phyloP scores from a whole-genome alignment of 2,797 vertebrate genomes.

The Clarias pachynema region DNA sequence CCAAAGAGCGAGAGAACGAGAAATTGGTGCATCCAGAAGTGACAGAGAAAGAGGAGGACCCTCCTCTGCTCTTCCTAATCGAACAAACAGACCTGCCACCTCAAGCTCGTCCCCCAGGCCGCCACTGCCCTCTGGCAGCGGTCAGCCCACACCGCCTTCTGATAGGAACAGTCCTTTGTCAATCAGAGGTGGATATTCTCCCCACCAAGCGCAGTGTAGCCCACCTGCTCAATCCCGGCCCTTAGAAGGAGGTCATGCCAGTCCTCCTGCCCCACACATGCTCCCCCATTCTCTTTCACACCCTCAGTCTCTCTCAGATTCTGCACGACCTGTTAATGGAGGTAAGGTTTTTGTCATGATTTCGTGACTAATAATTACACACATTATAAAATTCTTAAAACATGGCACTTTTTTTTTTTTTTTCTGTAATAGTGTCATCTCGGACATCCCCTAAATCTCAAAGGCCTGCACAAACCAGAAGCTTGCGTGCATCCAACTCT shows the following conservation, averaged over 20 bases:
- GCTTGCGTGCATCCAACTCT: conserved; percentile 68
- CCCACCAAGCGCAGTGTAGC: conserved; percentile 69
- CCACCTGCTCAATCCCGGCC: conserved; percentile 52
- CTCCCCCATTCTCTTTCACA: conserved; percentile 69
- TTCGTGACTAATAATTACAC: background rate
- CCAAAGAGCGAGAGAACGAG: conserved; percentile 85
- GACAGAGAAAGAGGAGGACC: conserved; percentile 50
- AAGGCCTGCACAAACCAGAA: conserved; percentile 76
- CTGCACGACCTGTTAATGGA: conserved; percentile 67
- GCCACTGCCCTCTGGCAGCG: conserved; percentile 46
- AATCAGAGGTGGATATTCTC: conserved; percentile 62
- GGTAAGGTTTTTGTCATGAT: conserved; percentile 50
- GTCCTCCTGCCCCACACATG: conserved; percentile 48
- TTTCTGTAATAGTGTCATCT: conserved; percentile 72
- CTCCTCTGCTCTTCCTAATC: conserved; percentile 52
- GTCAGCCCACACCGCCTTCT: conserved; percentile 50
- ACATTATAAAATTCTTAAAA: background rate
- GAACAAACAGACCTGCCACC: conserved; percentile 62
- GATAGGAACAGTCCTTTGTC: conserved; percentile 69
- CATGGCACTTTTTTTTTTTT: background rate
- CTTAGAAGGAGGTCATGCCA: conserved; percentile 45
- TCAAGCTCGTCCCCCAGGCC: conserved; percentile 71
- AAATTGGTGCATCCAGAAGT: conserved; percentile 68
- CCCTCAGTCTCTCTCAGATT: conserved; percentile 63
- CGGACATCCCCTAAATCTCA: conserved; percentile 85